Evolutionary conservation across 2,888 invertebrate genomes (phyloP).

Genomic region (Hirudinaria manillensis): DNA sequence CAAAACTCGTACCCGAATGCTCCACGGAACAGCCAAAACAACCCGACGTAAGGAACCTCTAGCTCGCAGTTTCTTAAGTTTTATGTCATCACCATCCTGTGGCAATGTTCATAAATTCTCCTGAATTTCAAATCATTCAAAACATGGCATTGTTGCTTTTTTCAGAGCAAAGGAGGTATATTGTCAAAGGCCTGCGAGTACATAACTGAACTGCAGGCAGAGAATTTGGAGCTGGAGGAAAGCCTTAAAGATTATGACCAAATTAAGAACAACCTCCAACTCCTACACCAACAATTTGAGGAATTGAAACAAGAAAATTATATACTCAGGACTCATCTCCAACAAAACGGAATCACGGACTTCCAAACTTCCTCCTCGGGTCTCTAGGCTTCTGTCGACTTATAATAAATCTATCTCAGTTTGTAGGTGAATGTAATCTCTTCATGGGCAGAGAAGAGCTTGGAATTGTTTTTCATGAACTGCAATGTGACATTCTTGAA

Average conservation of each 20-base stretch:
- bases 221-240: slow-evolving; percentile 31
- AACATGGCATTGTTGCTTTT: too few relatives aligned
- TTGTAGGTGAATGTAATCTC: too few relatives aligned
- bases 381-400: not conserved
- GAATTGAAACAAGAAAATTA: slow-evolving; percentile 31
- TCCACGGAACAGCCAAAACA: slow-evolving; percentile 25
- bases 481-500: slow-evolving; percentile 9
- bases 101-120: too few relatives aligned
- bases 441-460: too few relatives aligned
- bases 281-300: slow-evolving; percentile 24
- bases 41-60: slow-evolving; percentile 14
- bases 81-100: not conserved
- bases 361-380: not conserved
- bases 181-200: slow-evolving; percentile 32
- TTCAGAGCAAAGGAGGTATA: slow-evolving; percentile 32
- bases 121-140: too few relatives aligned
- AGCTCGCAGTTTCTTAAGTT: not conserved
- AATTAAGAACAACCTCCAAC: slow-evolving; percentile 13
- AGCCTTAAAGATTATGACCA: slow-evolving; percentile 23
- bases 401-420: too few relatives aligned
- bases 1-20: slow-evolving; percentile 29
- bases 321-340: slow-evolving; percentile 27
- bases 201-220: slow-evolving; percentile 29
- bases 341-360: slow-evolving; percentile 23
- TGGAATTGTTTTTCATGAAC: slow-evolving; percentile 9